Conservation (phyloP, 2,888 invertebrate genomes). For the Scrobipalpa costella region DNA sequence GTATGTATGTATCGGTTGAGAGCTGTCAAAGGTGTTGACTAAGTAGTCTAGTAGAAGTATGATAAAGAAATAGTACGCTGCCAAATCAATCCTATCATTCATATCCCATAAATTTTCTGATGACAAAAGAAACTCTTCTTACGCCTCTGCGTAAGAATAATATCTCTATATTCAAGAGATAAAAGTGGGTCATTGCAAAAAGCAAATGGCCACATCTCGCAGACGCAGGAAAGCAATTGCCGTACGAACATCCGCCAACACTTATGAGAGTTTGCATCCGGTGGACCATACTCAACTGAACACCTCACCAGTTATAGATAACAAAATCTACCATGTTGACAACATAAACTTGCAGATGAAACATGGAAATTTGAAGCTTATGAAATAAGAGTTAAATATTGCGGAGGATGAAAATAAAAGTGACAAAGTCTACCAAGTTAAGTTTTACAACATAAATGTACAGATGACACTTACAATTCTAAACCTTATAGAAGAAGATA, state of each 20-base stretch:
- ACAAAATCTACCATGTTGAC: constrained; percentile 26
- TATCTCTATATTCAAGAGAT: not conserved
- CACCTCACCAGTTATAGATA: constrained; percentile 37
- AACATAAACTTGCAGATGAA: constrained; percentile 19
- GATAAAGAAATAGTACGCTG: no score
- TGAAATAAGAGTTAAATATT: constrained; percentile 23
- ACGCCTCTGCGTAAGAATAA: no score
- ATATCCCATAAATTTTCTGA: no score
- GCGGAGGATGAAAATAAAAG: constrained; percentile 31
- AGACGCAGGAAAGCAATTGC: constrained; percentile 61
- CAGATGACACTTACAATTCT: no score
- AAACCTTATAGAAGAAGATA: no score
- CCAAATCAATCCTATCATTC: no score
- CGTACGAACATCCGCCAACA: constrained; percentile 51
- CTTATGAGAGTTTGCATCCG: constrained; percentile 39
- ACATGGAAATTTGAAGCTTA: constrained; percentile 38
- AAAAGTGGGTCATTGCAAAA: constrained; percentile 29
- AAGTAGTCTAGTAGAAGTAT: no score
- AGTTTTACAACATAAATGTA: no score
- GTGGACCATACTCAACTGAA: constrained; percentile 37
- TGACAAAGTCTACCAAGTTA: constrained; percentile 27
- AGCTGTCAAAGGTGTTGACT: no score
- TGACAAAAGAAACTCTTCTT: not conserved
- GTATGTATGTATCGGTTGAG: no score
- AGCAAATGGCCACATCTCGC: constrained; percentile 47